Base-by-base conservation (phyloP, 2,888 invertebrate species). In the Apamea anceps region DNA sequence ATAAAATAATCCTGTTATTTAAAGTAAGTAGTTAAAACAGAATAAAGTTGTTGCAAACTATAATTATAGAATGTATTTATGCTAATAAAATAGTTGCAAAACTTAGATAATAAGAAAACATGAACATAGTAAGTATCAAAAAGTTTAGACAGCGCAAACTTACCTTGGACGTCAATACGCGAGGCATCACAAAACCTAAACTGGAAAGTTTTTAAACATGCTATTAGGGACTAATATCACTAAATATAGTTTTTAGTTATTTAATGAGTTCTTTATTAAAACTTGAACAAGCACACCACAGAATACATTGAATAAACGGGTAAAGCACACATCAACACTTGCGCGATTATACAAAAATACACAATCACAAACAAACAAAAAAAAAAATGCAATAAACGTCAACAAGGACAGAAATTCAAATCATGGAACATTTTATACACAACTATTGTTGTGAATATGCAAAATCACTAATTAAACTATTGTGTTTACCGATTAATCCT, bases 351-450 rank as follows among this genome's bases (percentile, higher is more conserved):
- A 68, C n/a, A 66, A 28, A n/a, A 54, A 73, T 32, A 32, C 13
- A 63, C 51, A 71, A 67, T 48, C 78, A n/a, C 25, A 78, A 65
- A 80, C 80, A 80, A 79, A 62, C 32, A 54, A 82, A n/a, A 54
- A 62, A 62, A n/a, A n/a, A 75, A 48, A 18, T 18, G 0, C 3
- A 10, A 0, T 18, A 62, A 65, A 83, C 63, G 83, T 83, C 82
- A 84, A 76, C 84, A 78, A 57, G 1, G 3, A 75, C 3, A 15
- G 18, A 70, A 51, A 65, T 84, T 82, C 72, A 72, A 32, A 82
- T 67, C 28, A n/a, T 82, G 4, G 6, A 51, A 8, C 3, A 21
- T 32, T 7, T 13, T 8, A 15, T 4, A 15, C 0, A 28, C 2
- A 1, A 25, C 28, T 42, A 13, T 25, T 28, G 8, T 21, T 3